These are phyloP conservation scores for Tetrax tetrax DNA, from an alignment of 2,113 vertebrate species.

Conservation along the genomic window DNA sequence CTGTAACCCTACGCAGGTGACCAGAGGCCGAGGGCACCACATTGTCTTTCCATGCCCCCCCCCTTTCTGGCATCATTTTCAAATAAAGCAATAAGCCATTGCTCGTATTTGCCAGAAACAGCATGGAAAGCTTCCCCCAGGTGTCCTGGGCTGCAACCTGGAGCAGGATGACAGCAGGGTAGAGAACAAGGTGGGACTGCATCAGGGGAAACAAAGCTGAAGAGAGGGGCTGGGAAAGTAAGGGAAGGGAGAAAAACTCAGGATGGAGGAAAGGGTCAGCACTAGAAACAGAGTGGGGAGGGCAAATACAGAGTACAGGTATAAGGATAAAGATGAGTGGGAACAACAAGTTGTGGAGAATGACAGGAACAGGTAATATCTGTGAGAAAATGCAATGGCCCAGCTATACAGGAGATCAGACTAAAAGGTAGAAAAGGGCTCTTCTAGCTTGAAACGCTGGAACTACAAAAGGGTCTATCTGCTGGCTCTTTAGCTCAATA, in stretches of 20 bases:
- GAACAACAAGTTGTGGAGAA: background rate
- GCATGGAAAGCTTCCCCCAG: background rate
- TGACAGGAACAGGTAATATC: background rate
- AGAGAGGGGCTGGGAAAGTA: background rate
- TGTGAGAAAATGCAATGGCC: background rate
- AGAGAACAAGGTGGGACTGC: background rate
- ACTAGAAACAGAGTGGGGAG: background rate
- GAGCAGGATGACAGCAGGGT: background rate
- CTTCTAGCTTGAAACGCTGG: background rate
- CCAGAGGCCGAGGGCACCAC: background rate
- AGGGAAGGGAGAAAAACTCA: background rate
- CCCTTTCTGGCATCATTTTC: background rate
- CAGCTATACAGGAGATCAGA: background rate
- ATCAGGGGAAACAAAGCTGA: background rate
- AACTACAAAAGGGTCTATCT: background rate
- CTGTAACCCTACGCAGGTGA: background rate
- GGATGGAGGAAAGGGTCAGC: background rate
- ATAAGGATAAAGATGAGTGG: background rate
- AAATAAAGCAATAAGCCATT: background rate
- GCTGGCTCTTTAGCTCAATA: background rate
- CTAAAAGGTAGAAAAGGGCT: background rate
- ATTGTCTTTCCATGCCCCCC: background rate
- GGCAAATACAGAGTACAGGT: background rate
- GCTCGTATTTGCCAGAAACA: background rate
- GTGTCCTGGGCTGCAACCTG: background rate